Percentiles rank a stretch among this genome's conserved stretches.
Conservation (phyloP, 2,888 invertebrate species). For the Pteria penguin region DNA sequence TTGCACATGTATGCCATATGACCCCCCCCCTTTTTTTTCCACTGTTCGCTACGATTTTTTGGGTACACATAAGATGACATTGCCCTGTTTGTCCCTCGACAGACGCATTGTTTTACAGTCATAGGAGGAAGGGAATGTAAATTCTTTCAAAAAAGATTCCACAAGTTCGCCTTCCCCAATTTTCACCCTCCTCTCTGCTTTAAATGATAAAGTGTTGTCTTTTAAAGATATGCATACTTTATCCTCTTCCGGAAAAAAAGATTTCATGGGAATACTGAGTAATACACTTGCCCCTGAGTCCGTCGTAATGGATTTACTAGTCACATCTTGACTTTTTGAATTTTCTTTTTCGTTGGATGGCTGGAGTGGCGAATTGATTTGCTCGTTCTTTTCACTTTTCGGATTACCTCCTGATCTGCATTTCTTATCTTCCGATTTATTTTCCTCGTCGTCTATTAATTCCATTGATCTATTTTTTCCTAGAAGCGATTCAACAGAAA, state of each 20-base stretch:
- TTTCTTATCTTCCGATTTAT: not conserved
- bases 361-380: not conserved
- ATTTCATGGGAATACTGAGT: not conserved
- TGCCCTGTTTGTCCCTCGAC: not conserved
- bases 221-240: not conserved
- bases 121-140: not conserved
- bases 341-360: not conserved
- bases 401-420: not conserved
- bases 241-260: not conserved
- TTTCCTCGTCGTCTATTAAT: not conserved
- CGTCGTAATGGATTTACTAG: no score
- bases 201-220: not conserved
- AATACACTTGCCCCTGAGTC: not conserved
- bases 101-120: not conserved
- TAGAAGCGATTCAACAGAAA: not conserved
- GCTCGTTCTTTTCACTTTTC: not conserved
- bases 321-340: not conserved
- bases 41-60: not conserved
- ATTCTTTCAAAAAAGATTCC: not conserved
- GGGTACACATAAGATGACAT: not conserved
- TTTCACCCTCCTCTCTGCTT: not conserved
- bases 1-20: no score
- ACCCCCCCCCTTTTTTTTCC: no score
- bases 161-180: not conserved
- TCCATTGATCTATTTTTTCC: not conserved